These are phyloP conservation scores for Cyphomyrus discorhynchus DNA, from an alignment of 2,113 vertebrate genomes.

Conservation along the genomic window DNA sequence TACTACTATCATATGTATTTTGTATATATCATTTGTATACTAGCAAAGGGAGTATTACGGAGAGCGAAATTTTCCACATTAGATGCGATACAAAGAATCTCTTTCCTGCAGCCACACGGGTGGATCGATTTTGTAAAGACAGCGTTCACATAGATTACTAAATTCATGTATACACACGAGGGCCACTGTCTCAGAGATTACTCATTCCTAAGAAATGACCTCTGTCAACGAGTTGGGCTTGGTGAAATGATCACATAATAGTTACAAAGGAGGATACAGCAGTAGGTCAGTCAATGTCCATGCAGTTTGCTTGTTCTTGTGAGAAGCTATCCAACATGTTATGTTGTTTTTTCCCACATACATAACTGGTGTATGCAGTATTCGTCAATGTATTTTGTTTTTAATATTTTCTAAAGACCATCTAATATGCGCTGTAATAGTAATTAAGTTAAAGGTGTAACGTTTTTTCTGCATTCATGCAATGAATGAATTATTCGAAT, in stretches of 20 bases:
- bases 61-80: background rate
- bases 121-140: constrained; percentile 1
- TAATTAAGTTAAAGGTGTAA: background rate
- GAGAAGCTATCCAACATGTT: background rate
- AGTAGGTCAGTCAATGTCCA: background rate
- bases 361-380: background rate
- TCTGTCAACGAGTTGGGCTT: background rate
- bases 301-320: background rate
- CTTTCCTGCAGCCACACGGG: background rate
- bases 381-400: background rate
- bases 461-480: background rate
- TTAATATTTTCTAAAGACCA: background rate
- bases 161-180: background rate
- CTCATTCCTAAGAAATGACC: background rate
- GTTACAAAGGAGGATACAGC: background rate
- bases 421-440: background rate
- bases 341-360: background rate
- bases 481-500: background rate
- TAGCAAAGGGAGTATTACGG: background rate
- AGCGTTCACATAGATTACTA: background rate
- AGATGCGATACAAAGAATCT: background rate
- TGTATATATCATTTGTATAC: background rate
- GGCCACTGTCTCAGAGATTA: background rate
- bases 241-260: constrained; percentile 11
- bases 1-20: background rate